A percentile compares a stretch with the other conserved stretches of the same genome.
Evolutionary conservation across 2,797 vertebrate genomes (phyloP).

Genomic region (Clamator glandarius): DNA sequence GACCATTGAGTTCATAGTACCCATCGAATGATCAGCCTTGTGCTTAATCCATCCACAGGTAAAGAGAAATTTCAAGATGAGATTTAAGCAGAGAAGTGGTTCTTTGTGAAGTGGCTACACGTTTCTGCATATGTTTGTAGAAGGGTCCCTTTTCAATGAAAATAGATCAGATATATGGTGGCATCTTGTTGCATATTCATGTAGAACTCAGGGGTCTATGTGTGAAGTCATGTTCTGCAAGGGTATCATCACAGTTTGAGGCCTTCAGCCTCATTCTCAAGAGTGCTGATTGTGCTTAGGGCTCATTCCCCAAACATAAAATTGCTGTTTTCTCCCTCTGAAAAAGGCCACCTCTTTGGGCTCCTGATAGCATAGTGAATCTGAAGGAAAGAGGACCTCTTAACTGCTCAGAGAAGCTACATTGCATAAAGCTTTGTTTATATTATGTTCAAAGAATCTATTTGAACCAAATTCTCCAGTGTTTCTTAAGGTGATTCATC

Average conservation of each 20-base stretch:
- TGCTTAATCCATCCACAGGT: not conserved
- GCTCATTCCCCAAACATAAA: not conserved
- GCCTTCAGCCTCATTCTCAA: not conserved
- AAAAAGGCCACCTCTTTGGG: not conserved
- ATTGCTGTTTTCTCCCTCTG: not conserved
- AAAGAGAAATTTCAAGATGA: not conserved
- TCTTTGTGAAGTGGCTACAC: constrained; percentile 22
- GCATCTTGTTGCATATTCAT: not conserved
- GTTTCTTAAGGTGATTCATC: not conserved
- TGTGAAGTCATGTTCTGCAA: not conserved
- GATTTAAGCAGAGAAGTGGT: constrained; percentile 3
- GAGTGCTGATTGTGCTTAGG: not conserved
- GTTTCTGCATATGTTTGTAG: not conserved
- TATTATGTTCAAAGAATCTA: not conserved
- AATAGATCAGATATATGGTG: not conserved
- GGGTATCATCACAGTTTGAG: not conserved
- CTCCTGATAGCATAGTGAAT: not conserved
- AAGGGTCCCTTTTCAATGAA: not conserved
- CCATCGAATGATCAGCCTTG: not conserved
- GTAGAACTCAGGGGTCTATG: not conserved
- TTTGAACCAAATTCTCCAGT: not conserved
- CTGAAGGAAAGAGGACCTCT: not conserved
- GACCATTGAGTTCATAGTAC: not conserved
- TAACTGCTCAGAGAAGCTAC: not conserved
- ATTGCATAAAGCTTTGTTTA: not conserved